Evolutionary conservation across 2,113 vertebrate species (phyloP).

Genomic region (Neolamprologus toae): DNA sequence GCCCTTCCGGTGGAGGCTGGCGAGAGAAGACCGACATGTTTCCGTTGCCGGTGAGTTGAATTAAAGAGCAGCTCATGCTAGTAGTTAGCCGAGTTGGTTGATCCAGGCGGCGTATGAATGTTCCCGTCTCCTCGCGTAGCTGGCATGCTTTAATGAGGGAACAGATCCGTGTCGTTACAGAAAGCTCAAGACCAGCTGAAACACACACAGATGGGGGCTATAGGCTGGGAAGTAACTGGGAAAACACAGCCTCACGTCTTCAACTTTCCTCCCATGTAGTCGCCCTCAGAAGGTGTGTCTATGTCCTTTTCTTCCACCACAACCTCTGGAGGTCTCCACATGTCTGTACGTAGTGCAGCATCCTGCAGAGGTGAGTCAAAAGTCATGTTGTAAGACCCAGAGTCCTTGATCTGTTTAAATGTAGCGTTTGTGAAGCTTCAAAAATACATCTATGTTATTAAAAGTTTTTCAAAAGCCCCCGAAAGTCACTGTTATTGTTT

Average conservation of each 20-base stretch:
- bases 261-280: constrained; percentile 65
- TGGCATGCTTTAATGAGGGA: constrained; percentile 5
- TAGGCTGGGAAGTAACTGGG: neutral
- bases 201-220: neutral
- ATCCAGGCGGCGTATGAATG: neutral
- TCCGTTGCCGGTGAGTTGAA: constrained; percentile 78
- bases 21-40: constrained; percentile 81
- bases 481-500: neutral
- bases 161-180: constrained; percentile 13
- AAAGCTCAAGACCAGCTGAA: neutral
- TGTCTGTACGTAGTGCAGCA: constrained; percentile 92
- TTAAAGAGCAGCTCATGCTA: constrained; percentile 40
- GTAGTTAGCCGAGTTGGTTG: neutral
- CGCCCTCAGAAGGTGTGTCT: constrained; percentile 94
- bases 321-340: constrained; percentile 84
- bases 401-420: neutral
- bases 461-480: neutral
- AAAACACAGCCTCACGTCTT: constrained; percentile 29
- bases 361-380: constrained; percentile 86
- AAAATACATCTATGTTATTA: neutral
- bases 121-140: neutral
- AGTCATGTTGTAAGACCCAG: neutral
- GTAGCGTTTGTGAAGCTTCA: neutral
- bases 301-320: constrained; percentile 87
- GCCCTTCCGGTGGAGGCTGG: constrained; percentile 77